These are phyloP conservation scores for Podocnemis expansa DNA, from an alignment of 2,113 vertebrate genomes.

Conservation along the genomic window DNA sequence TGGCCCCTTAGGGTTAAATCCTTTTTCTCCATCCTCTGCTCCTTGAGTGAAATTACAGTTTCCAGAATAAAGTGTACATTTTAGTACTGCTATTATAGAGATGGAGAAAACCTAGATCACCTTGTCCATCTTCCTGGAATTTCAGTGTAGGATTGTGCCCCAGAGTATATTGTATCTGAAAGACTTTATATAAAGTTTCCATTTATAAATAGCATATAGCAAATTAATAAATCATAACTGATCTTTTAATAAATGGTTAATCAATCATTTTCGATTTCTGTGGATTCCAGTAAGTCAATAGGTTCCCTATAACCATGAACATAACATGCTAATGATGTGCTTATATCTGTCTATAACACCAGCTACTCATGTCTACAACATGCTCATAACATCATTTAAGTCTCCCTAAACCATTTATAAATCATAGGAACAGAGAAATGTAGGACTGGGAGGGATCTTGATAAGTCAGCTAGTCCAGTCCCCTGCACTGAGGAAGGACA, in stretches of 20 bases:
- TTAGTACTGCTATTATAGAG: background rate
- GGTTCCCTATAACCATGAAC: background rate
- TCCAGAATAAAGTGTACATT: fast-evolving
- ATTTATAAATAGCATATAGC: background rate
- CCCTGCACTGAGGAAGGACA: background rate
- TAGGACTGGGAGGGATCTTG: background rate
- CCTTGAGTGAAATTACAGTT: background rate
- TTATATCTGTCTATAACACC: background rate
- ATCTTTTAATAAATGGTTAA: background rate
- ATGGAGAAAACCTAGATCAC: background rate
- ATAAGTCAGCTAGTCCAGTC: background rate
- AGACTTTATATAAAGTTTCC: background rate
- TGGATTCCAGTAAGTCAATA: background rate
- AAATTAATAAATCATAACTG: background rate
- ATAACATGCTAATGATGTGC: background rate
- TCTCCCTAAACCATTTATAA: background rate
- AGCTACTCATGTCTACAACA: too few species aligned
- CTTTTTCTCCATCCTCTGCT: background rate
- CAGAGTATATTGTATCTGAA: background rate
- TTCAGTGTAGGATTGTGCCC: background rate
- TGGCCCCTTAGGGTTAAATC: background rate
- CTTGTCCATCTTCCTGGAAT: fast-evolving
- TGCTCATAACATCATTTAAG: background rate
- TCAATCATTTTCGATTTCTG: background rate
- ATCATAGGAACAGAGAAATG: background rate